Conservation (phyloP, 1,140 invertebrate species). For the Pollicipes pollicipes region DNA sequence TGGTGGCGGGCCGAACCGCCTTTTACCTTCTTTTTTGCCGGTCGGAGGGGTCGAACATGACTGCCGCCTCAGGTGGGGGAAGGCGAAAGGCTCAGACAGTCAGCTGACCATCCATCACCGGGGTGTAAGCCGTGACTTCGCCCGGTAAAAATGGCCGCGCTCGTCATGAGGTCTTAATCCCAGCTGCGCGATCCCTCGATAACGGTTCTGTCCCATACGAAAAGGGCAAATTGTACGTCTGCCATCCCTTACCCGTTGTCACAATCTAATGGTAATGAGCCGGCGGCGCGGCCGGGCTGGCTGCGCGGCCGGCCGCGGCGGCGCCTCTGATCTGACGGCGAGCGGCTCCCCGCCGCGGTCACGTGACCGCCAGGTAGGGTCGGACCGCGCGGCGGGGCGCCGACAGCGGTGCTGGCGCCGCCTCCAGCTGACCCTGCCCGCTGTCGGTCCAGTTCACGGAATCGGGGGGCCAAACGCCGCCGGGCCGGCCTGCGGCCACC, state of each 20-base stretch:
- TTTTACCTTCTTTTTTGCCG: no score
- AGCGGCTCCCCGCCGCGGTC: neutral
- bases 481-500: no score
- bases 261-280: neutral
- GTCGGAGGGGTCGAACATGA: no score
- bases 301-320: no score
- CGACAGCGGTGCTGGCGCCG: neutral
- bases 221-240: neutral
- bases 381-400: neutral
- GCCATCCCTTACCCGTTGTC: neutral
- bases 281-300: no score
- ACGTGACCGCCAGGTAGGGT: neutral
- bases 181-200: neutral
- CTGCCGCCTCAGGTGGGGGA: no score
- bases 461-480: no score
- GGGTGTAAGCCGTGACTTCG: neutral
- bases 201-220: no score
- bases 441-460: neutral
- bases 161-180: slow-evolving; percentile 1
- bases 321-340: neutral
- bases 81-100: neutral
- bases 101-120: neutral
- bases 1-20: no score
- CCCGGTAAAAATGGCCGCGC: neutral
- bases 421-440: no score